Conservation (phyloP, 2,113 vertebrate genomes). For the Sardina pilchardus region DNA sequence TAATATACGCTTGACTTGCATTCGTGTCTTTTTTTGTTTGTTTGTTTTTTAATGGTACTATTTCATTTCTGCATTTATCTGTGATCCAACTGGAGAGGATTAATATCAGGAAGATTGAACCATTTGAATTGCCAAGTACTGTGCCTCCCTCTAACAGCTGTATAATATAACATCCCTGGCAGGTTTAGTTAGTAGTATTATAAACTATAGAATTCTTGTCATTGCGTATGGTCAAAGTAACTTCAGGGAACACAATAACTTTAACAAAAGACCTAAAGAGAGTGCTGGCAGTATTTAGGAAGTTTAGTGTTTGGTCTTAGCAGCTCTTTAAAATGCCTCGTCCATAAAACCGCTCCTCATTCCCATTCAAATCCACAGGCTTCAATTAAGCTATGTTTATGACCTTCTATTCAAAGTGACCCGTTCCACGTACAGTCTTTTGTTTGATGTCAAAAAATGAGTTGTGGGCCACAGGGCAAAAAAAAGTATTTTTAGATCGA, state of each 20-base stretch:
- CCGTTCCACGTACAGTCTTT: not conserved
- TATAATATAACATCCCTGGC: not conserved
- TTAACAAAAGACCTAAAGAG: not conserved
- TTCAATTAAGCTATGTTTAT: conserved; percentile 26
- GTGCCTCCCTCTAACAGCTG: not conserved
- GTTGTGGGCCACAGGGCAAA: conserved; percentile 21
- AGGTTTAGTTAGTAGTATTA: not conserved
- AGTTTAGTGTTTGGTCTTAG: not conserved
- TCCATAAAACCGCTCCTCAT: not conserved
- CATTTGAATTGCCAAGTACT: not conserved
- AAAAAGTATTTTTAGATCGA: conserved; percentile 44
- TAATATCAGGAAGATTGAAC: not conserved
- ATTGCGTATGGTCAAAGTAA: not conserved
- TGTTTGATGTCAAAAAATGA: conserved; percentile 19
- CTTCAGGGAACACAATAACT: not conserved
- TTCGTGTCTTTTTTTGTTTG: not conserved
- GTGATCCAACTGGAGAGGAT: not conserved
- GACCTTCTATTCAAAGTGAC: conserved; percentile 26
- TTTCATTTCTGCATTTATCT: not conserved
- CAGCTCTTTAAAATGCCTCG: not conserved
- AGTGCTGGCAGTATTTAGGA: not conserved
- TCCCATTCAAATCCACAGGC: not conserved
- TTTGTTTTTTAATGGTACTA: not conserved
- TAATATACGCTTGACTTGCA: not conserved
- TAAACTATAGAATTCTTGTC: not conserved